phyloP scores from a whole-genome alignment of 2,113 vertebrate species.

The Antechinus flavipes region DNA sequence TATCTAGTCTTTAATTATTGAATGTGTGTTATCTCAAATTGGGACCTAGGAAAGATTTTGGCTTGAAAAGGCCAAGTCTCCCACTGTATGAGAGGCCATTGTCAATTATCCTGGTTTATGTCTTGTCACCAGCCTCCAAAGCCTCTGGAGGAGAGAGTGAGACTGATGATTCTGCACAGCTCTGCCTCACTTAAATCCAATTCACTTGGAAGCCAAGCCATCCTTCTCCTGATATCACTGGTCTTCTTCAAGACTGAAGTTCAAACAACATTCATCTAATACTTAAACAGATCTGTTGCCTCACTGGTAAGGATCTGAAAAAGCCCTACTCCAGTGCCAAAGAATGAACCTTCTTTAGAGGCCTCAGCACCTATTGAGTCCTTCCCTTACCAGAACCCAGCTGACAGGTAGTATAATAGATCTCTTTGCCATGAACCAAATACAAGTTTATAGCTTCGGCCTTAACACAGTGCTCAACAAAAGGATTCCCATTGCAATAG shows the following conservation, averaged over 20 bases:
- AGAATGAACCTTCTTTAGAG: neutral
- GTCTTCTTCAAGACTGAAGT: too few relatives aligned
- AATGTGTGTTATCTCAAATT: neutral
- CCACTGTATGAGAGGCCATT: neutral
- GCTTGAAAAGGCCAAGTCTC: neutral
- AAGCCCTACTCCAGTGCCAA: neutral
- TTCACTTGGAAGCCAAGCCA: too few relatives aligned
- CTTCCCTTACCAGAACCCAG: neutral
- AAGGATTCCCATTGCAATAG: neutral
- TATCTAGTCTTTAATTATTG: neutral
- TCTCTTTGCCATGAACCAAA: neutral
- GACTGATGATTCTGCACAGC: neutral
- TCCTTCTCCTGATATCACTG: too few relatives aligned
- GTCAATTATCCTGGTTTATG: neutral
- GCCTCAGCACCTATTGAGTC: neutral
- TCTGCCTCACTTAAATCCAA: neutral
- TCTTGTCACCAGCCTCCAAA: neutral
- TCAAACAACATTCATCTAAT: too few relatives aligned
- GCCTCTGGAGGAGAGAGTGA: neutral
- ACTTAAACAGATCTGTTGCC: neutral
- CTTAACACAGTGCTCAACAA: neutral
- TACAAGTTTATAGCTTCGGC: neutral
- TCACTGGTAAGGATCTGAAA: neutral
- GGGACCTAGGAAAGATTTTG: neutral
- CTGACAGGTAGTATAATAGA: neutral